These are phyloP conservation scores for Zaprionus gabonicus DNA, from an alignment of 1,140 invertebrate genomes.

Conservation along the genomic window DNA sequence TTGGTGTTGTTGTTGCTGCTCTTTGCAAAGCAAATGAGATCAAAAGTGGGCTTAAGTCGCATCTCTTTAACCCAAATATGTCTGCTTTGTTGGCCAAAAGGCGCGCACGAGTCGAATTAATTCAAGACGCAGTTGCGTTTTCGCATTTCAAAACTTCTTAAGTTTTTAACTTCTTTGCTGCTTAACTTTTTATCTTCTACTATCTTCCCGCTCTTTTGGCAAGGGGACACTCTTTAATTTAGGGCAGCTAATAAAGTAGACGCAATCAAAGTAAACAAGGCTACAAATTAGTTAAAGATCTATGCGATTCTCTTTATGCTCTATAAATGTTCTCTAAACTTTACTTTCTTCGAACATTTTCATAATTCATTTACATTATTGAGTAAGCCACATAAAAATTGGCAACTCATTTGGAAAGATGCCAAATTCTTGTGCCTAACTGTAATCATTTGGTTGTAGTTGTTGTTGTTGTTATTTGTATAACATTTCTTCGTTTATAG, in stretches of 20 bases:
- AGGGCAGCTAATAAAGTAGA: constrained; percentile 6
- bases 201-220: constrained; percentile 1
- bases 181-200: background rate
- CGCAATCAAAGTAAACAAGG: background rate
- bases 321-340: too few relatives aligned
- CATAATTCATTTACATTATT: background rate
- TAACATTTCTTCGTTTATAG: constrained; percentile 57
- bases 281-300: background rate
- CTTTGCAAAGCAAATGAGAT: constrained; percentile 77
- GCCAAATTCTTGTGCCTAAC: constrained; percentile 30
- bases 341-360: too few relatives aligned
- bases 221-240: constrained; percentile 21
- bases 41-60: constrained; percentile 79
- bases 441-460: constrained; percentile 8
- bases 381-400: background rate
- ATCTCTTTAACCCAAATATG: constrained; percentile 80
- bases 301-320: background rate
- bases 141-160: background rate
- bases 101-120: constrained; percentile 23
- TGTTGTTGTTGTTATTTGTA: constrained; percentile 45
- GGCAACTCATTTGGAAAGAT: constrained; percentile 24
- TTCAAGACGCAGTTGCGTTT: constrained; percentile 18
- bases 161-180: background rate
- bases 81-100: constrained; percentile 61
- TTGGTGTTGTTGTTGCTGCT: constrained; percentile 28